Evolutionary conservation across 1,140 invertebrate genomes (phyloP).

Genomic region (Latrodectus geometricus): DNA sequence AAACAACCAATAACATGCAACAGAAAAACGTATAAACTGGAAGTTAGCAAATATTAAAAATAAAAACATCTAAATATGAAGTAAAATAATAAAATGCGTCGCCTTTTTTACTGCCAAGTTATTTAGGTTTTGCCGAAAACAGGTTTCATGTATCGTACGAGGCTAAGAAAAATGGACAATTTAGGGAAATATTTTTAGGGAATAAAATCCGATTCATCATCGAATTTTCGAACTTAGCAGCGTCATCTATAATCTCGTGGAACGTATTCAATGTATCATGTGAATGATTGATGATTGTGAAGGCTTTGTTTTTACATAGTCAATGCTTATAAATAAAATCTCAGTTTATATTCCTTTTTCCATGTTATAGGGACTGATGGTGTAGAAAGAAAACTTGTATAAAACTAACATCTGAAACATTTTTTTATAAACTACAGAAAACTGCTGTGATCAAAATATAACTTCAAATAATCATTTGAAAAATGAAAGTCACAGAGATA

Average conservation of each 20-base stretch:
- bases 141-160: not conserved
- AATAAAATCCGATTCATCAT: conserved; percentile 49
- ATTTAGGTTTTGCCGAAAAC: not conserved
- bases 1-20: conserved; percentile 3
- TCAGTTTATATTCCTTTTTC: too few species aligned
- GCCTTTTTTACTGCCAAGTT: not conserved
- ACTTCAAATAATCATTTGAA: too few species aligned
- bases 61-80: not conserved
- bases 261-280: conserved; percentile 16
- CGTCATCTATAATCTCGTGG: conserved; percentile 20
- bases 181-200: conserved; percentile 37
- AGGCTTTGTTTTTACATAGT: not conserved
- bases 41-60: not conserved
- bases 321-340: too few species aligned
- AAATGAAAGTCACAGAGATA: too few species aligned
- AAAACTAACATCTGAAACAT: too few species aligned
- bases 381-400: too few species aligned
- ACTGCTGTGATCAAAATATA: too few species aligned
- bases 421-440: too few species aligned
- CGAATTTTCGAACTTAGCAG: not conserved
- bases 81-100: too few species aligned
- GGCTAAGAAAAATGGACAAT: conserved; percentile 42
- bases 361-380: too few species aligned
- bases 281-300: conserved; percentile 17
- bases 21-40: not conserved